Percentiles rank a stretch among this genome's conserved stretches.
Conservation (phyloP, 2,113 vertebrate species). For the Cariama cristata region DNA sequence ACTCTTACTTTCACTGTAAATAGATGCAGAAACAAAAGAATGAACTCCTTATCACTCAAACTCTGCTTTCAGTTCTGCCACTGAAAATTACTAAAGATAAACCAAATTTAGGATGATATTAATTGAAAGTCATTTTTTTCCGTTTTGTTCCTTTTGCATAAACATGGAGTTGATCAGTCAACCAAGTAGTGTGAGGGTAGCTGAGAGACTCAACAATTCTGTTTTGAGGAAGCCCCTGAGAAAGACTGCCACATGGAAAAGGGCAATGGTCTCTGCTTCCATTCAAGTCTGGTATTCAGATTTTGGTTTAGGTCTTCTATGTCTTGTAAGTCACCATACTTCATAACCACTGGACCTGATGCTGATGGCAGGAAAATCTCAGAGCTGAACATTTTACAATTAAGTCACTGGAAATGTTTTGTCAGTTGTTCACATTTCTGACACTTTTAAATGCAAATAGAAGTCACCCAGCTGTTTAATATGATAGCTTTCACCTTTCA, state of each 20-base stretch:
- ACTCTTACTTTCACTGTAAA: neutral
- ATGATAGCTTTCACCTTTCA: neutral
- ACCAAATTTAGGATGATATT: neutral
- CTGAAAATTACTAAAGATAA: neutral
- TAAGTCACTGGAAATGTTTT: neutral
- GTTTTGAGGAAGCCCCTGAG: neutral
- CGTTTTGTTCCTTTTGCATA: neutral
- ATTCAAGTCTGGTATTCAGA: neutral
- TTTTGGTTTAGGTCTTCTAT: neutral
- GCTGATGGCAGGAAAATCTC: neutral
- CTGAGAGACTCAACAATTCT: neutral
- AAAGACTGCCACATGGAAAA: neutral
- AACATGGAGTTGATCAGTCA: neutral
- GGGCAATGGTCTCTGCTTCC: neutral
- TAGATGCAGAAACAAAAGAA: neutral
- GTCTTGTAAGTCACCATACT: neutral
- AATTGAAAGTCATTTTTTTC: neutral
- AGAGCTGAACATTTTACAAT: neutral
- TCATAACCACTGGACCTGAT: neutral
- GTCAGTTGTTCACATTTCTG: neutral
- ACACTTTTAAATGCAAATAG: neutral
- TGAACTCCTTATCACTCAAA: neutral
- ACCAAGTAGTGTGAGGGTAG: neutral
- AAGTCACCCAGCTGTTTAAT: neutral
- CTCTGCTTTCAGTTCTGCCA: neutral